Evolutionary conservation across 2,797 vertebrate genomes (phyloP).

Genomic region (Hyperoplus immaculatus): DNA sequence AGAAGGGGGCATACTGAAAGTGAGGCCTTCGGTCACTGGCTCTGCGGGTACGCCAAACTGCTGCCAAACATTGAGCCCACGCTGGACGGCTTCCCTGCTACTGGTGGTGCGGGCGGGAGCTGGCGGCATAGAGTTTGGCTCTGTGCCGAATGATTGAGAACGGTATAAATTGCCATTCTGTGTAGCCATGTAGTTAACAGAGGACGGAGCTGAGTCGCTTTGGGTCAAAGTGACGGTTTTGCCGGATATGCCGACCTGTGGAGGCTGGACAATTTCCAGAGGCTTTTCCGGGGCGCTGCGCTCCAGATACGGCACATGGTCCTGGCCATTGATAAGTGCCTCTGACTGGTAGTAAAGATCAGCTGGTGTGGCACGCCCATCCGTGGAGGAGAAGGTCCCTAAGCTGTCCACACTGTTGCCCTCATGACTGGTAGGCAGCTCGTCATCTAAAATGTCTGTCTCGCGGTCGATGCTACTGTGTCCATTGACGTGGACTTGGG

Average conservation of each 20-base stretch:
- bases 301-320: slow-evolving; percentile 82
- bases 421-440: slow-evolving; percentile 92
- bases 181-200: slow-evolving; percentile 79
- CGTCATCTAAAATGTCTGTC: slow-evolving; percentile 98
- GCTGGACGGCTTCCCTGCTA: slow-evolving; percentile 96
- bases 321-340: slow-evolving; percentile 80
- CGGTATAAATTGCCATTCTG: slow-evolving; percentile 87
- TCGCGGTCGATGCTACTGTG: slow-evolving; percentile 89
- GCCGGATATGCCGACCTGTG: slow-evolving; percentile 35
- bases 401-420: slow-evolving; percentile 94
- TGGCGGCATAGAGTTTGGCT: slow-evolving; percentile 86
- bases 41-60: slow-evolving; percentile 89
- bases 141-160: slow-evolving; percentile 90
- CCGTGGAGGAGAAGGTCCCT: slow-evolving; percentile 94
- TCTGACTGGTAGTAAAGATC: slow-evolving; percentile 86
- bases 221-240: slow-evolving; percentile 59
- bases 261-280: slow-evolving; percentile 56
- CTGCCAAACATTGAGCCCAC: slow-evolving; percentile 96
- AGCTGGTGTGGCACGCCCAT: slow-evolving; percentile 87
- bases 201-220: slow-evolving; percentile 46
- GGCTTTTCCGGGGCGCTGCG: slow-evolving; percentile 71
- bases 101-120: slow-evolving; percentile 94
- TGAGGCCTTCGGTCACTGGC: slow-evolving; percentile 85
- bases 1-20: slow-evolving; percentile 72
- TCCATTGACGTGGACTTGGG: slow-evolving; percentile 96